Evolutionary conservation across 2,888 invertebrate species (phyloP).

Genomic region (Synanthedon myopaeformis): DNA sequence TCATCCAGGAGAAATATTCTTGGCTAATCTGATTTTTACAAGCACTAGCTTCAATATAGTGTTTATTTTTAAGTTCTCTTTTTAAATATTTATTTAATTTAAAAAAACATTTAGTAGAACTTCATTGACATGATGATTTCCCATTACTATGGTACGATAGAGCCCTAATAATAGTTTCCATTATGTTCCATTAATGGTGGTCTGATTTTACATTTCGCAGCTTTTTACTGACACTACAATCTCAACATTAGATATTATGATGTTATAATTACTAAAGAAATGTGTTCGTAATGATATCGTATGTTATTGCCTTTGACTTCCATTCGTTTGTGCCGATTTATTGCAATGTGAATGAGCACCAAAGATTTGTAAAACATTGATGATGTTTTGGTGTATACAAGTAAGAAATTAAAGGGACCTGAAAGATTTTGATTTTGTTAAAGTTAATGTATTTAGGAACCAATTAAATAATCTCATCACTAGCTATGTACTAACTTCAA

Average conservation of each 20-base stretch:
- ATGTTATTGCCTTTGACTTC: slow-evolving; percentile 38
- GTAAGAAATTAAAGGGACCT: slow-evolving; percentile 70
- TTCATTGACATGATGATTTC: too few species aligned
- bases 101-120: too few species aligned
- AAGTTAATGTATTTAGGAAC: slow-evolving; percentile 61
- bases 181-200: slow-evolving; percentile 30
- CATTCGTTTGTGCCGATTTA: slow-evolving; percentile 55
- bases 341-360: slow-evolving; percentile 65
- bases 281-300: slow-evolving; percentile 61
- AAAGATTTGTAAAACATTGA: slow-evolving; percentile 65
- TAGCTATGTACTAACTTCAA: slow-evolving; percentile 46
- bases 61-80: too few species aligned
- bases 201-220: slow-evolving; percentile 60
- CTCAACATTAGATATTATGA: slow-evolving; percentile 59
- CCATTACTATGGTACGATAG: too few species aligned
- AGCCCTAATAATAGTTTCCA: neutral
- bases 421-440: slow-evolving; percentile 61
- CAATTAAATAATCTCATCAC: slow-evolving; percentile 65
- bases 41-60: slow-evolving; percentile 1
- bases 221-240: slow-evolving; percentile 63
- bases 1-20: too few species aligned
- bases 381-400: slow-evolving; percentile 63
- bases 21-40: slow-evolving; percentile 16
- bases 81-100: too few species aligned
- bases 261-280: slow-evolving; percentile 40